Conservation (phyloP, 2,113 vertebrate species). For the Hiodon alosoides region DNA sequence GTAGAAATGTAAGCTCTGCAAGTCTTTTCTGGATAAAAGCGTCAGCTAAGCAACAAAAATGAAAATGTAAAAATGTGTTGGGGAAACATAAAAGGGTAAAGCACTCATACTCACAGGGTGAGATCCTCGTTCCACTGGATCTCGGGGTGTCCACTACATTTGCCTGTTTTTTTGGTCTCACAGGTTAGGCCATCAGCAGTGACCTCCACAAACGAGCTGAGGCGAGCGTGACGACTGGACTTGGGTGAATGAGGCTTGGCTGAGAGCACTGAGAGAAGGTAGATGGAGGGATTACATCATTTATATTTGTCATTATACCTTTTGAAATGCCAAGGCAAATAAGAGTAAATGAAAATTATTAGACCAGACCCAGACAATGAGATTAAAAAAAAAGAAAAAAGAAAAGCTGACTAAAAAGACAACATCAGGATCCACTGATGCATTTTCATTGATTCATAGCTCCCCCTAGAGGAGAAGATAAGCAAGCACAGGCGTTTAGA, state of each 20-base stretch:
- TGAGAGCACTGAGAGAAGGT: slow-evolving; percentile 69
- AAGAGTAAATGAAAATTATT: too few relatives aligned
- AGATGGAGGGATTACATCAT: not conserved
- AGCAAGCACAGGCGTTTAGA: not conserved
- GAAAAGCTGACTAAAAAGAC: not conserved
- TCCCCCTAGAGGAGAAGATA: not conserved
- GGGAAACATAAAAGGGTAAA: not conserved
- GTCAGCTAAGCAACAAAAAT: too few relatives aligned
- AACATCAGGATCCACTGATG: not conserved
- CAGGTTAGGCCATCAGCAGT: slow-evolving; percentile 77
- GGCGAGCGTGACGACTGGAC: slow-evolving; percentile 70
- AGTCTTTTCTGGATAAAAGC: too few relatives aligned
- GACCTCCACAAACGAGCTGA: slow-evolving; percentile 90
- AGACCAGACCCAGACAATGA: too few relatives aligned
- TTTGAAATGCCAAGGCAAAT: too few relatives aligned
- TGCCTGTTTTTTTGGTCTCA: slow-evolving; percentile 89
- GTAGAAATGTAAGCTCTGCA: too few relatives aligned
- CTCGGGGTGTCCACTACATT: slow-evolving; percentile 81
- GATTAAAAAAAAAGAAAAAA: not conserved
- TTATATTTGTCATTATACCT: too few relatives aligned
- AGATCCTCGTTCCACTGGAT: slow-evolving; percentile 93
- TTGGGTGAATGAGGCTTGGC: slow-evolving; percentile 87
- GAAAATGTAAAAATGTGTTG: not conserved
- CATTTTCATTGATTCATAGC: not conserved
- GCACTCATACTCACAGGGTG: slow-evolving; percentile 63